Conservation (phyloP, 1,140 invertebrate genomes). For the Andricus grossulariae region DNA sequence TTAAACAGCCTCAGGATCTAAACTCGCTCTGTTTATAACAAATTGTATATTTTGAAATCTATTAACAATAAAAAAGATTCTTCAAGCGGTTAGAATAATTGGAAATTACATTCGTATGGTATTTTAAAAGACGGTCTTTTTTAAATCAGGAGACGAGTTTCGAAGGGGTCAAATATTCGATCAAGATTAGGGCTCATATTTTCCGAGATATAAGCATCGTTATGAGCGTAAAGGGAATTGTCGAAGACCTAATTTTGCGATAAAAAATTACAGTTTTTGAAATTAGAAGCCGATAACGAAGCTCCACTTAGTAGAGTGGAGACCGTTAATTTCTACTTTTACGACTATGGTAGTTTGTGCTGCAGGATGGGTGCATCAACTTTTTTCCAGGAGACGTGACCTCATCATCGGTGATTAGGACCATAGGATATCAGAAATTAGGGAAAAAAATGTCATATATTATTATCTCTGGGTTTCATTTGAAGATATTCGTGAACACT, state of each 20-base stretch:
- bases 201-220: too few species aligned
- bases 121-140: too few species aligned
- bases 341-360: not conserved
- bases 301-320: not conserved
- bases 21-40: not conserved
- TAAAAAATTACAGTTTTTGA: not conserved
- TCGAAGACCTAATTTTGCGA: not conserved
- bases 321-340: not conserved
- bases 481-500: not conserved
- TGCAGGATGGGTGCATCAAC: not conserved
- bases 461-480: not conserved
- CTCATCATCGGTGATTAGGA: not conserved
- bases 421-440: not conserved
- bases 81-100: too few species aligned
- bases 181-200: too few species aligned
- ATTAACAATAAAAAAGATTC: too few species aligned
- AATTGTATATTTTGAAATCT: not conserved
- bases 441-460: not conserved
- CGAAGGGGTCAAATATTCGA: too few species aligned
- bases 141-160: too few species aligned
- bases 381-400: slow-evolving; percentile 5
- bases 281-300: not conserved
- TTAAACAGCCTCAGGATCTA: not conserved
- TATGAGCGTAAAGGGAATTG: too few species aligned
- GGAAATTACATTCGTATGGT: too few species aligned